Conservation (phyloP, 1,140 invertebrate genomes). For the Drosophila nasuta region DNA sequence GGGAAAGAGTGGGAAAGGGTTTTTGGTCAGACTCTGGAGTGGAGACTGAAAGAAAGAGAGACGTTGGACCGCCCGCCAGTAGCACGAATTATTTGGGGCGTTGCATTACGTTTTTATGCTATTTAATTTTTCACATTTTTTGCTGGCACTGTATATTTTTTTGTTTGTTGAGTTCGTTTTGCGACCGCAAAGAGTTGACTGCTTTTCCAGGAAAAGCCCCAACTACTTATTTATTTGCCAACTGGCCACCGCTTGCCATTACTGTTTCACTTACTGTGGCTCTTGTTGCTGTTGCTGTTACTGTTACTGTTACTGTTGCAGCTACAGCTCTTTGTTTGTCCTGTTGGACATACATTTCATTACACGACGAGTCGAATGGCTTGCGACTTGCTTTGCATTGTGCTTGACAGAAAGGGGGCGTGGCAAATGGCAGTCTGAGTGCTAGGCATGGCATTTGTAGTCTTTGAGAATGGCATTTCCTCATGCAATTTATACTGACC, state of each 20-base stretch:
- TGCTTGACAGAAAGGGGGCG: slow-evolving; percentile 36
- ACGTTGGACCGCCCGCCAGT: slow-evolving; percentile 22
- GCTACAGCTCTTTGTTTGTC: slow-evolving; percentile 72
- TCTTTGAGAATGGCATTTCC: slow-evolving; percentile 80
- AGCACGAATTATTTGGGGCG: slow-evolving; percentile 71
- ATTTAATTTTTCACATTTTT: slow-evolving; percentile 79
- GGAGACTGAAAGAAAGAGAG: not conserved
- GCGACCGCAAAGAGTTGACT: slow-evolving; percentile 72
- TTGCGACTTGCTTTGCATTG: slow-evolving; percentile 67
- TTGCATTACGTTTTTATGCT: slow-evolving; percentile 81
- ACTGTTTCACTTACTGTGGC: not conserved
- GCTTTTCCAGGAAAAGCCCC: slow-evolving; percentile 65
- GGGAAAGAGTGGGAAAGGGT: not conserved
- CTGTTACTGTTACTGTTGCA: slow-evolving; percentile 46
- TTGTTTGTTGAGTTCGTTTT: slow-evolving; percentile 47
- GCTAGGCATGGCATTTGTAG: slow-evolving; percentile 67
- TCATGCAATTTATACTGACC: slow-evolving; percentile 74
- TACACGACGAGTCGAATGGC: slow-evolving; percentile 49
- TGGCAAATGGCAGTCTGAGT: slow-evolving; percentile 9
- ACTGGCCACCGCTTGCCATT: slow-evolving; percentile 19
- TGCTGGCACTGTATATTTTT: slow-evolving; percentile 4
- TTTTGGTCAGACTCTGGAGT: slow-evolving; percentile 17
- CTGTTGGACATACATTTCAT: slow-evolving; percentile 77
- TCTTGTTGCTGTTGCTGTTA: not conserved
- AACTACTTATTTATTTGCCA: slow-evolving; percentile 75